phyloP scores from a whole-genome alignment of 1,140 invertebrate genomes.

The Gonioctena quinquepunctata region DNA sequence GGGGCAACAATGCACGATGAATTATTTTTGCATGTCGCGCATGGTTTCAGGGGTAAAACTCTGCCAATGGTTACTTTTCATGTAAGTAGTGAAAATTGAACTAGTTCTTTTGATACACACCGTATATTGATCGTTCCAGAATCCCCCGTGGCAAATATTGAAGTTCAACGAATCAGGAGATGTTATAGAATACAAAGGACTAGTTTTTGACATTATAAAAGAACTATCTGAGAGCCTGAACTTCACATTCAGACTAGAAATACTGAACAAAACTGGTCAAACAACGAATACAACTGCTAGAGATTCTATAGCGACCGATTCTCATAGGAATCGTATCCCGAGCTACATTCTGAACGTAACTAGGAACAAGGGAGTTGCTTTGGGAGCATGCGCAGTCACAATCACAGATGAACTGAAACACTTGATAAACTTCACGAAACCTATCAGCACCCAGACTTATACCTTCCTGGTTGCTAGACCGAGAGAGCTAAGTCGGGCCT shows the following conservation, averaged over 20 bases:
- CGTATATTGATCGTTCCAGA: conserved; percentile 59
- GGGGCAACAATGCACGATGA: conserved; percentile 70
- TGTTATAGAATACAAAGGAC: conserved; percentile 64
- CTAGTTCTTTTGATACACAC: background rate
- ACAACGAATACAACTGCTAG: background rate
- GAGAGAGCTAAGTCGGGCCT: conserved; percentile 73
- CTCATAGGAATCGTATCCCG: conserved; percentile 52
- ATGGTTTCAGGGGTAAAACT: conserved; percentile 76
- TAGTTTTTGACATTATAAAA: conserved; percentile 80
- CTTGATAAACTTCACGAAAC: conserved; percentile 77
- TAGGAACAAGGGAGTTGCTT: conserved; percentile 61
- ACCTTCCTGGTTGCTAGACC: conserved; percentile 77
- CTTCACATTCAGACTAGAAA: conserved; percentile 67
- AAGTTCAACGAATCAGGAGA: conserved; percentile 61
- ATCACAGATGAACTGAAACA: conserved; percentile 65
- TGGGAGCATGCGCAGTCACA: conserved; percentile 75
- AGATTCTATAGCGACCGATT: conserved; percentile 16
- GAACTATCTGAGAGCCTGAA: conserved; percentile 79
- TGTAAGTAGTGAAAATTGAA: too few relatives aligned
- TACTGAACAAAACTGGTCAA: conserved; percentile 28
- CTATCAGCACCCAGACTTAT: conserved; percentile 79
- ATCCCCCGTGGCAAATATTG: conserved; percentile 83
- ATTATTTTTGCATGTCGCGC: conserved; percentile 76
- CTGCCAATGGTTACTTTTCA: conserved; percentile 72
- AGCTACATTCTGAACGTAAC: conserved; percentile 54